A percentile compares a stretch with the other conserved stretches of the same genome.
These are phyloP conservation scores for Drosophila sordidula DNA, from an alignment of 2,888 invertebrate genomes.

Conservation along the genomic window DNA sequence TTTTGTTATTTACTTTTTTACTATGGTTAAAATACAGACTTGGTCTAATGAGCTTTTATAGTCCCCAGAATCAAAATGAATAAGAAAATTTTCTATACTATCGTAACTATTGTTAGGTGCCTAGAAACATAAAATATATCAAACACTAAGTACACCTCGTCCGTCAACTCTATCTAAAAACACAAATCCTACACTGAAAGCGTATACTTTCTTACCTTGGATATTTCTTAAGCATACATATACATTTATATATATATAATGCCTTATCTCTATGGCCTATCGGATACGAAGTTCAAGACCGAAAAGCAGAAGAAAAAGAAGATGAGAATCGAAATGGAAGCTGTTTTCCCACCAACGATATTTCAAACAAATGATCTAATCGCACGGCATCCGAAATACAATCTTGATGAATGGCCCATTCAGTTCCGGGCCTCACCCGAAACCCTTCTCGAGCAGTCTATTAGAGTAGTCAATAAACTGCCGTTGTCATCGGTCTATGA, in stretches of 20 bases:
- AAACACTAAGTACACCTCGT: no score
- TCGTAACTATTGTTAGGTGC: no score
- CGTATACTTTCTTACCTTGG: no score
- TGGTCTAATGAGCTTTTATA: no score
- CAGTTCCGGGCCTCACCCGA: constrained; percentile 83
- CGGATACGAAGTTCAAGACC: constrained; percentile 60
- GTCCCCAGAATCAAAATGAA: no score
- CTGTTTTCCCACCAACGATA: constrained; percentile 22
- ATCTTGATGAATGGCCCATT: constrained; percentile 62
- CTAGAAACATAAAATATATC: no score
- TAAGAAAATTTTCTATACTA: no score
- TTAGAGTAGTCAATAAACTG: constrained; percentile 83
- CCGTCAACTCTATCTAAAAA: no score
- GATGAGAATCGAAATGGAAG: not conserved
- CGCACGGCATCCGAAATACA: constrained; percentile 32
- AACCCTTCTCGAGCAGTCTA: constrained; percentile 83
- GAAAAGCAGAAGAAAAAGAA: constrained; percentile 3
- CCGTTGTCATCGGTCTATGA: constrained; percentile 84
- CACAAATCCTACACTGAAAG: no score
- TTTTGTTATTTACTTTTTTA: no score
- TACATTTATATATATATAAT: constrained; percentile 20
- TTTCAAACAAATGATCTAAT: constrained; percentile 35
- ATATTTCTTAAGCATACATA: no score
- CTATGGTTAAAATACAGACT: no score
- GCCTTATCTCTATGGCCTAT: constrained; percentile 64